Percentiles rank a stretch among this genome's conserved stretches.
phyloP scores from a whole-genome alignment of 1,140 invertebrate genomes.

The Listronotus bonariensis region DNA sequence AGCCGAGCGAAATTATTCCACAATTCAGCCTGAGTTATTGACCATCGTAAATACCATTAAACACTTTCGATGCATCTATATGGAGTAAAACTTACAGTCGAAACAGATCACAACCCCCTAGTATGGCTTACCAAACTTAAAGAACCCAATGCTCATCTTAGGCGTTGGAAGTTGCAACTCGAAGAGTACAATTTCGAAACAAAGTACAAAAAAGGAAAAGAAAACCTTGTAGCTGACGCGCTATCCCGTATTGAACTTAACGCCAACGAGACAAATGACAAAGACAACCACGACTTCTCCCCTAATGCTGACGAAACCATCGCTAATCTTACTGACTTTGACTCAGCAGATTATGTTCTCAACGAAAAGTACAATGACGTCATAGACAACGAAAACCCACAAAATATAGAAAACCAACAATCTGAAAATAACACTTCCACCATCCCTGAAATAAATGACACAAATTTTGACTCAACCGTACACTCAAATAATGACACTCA shows the following conservation, averaged over 20 bases:
- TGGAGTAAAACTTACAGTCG: constrained; percentile 35
- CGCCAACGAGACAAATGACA: constrained; percentile 2
- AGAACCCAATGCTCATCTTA: constrained; percentile 54
- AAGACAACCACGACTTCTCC: constrained; percentile 35
- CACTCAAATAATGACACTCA: constrained; percentile 9
- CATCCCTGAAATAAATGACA: neutral
- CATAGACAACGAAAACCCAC: no score
- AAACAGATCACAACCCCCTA: constrained; percentile 39
- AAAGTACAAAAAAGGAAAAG: constrained; percentile 18
- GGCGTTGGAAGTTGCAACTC: constrained; percentile 55
- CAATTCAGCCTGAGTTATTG: constrained; percentile 48
- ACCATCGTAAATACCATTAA: constrained; percentile 27
- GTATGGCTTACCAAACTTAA: constrained; percentile 52
- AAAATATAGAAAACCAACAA: neutral
- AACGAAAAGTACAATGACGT: neutral
- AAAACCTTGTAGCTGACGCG: constrained; percentile 16
- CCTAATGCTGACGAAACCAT: neutral
- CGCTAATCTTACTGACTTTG: neutral
- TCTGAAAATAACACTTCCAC: neutral
- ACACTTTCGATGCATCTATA: constrained; percentile 40
- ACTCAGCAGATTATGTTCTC: neutral
- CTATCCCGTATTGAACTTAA: constrained; percentile 15
- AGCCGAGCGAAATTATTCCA: constrained; percentile 43
- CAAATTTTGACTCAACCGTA: neutral
- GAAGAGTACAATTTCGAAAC: constrained; percentile 57